Conservation (phyloP, 2,888 invertebrate species). For the Acanthopleura granulata region DNA sequence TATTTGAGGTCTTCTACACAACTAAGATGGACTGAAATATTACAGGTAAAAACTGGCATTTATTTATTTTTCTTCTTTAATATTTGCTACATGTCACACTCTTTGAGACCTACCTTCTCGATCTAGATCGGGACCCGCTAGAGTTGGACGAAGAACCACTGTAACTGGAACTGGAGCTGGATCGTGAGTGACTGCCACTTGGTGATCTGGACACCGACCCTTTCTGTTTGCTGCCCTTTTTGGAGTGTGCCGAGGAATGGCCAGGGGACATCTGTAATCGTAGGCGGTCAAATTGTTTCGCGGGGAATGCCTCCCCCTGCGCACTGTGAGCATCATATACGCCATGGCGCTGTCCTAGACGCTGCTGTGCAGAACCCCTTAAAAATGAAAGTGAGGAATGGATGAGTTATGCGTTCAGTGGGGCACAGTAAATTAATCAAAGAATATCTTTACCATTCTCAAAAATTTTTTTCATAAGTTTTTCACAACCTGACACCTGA, state of each 20-base stretch:
- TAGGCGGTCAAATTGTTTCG: neutral
- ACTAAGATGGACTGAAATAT: too few species aligned
- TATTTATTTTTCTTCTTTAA: too few species aligned
- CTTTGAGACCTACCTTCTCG: slow-evolving; percentile 44
- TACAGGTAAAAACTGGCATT: neutral
- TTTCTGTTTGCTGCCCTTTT: slow-evolving; percentile 34
- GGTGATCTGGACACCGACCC: slow-evolving; percentile 50
- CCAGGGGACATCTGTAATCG: slow-evolving; percentile 13
- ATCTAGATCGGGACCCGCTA: slow-evolving; percentile 69
- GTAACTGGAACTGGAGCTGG: slow-evolving; percentile 62
- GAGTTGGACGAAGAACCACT: slow-evolving; percentile 65
- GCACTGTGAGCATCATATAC: neutral
- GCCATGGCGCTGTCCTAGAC: slow-evolving; percentile 15
- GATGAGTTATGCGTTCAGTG: too few species aligned
- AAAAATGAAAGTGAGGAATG: neutral
- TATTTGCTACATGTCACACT: neutral
- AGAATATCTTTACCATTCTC: too few species aligned
- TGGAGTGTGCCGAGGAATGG: slow-evolving; percentile 22
- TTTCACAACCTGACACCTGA: too few species aligned
- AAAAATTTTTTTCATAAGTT: too few species aligned
- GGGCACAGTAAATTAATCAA: too few species aligned
- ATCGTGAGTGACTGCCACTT: slow-evolving; percentile 35
- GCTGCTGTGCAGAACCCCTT: slow-evolving; percentile 9
- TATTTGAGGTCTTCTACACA: too few species aligned
- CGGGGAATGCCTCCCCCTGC: neutral